These are phyloP conservation scores for Phrynosoma blainvillii DNA, from an alignment of 2,113 vertebrate genomes.

Conservation along the genomic window DNA sequence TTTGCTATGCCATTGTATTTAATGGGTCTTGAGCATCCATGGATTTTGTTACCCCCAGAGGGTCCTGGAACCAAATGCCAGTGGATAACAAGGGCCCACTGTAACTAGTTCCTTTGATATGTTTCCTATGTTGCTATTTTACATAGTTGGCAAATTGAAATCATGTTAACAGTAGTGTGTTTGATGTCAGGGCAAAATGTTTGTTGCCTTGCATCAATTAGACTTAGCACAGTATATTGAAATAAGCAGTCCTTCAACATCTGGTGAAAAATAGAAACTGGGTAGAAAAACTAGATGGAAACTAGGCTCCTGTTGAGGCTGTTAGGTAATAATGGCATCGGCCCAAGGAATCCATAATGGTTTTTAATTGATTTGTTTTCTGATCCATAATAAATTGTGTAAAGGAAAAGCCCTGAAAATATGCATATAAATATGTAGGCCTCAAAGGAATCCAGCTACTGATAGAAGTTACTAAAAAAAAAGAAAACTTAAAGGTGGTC, in stretches of 20 bases:
- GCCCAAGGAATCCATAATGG: background rate
- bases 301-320: background rate
- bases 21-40: too few relatives aligned
- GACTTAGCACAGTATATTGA: background rate
- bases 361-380: background rate
- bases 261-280: background rate
- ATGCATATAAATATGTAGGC: constrained; percentile 33
- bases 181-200: constrained; percentile 1
- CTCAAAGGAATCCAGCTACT: constrained; percentile 49
- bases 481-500: constrained; percentile 45
- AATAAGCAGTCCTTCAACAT: constrained; percentile 11
- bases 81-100: too few relatives aligned
- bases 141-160: constrained; percentile 21
- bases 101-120: constrained; percentile 1
- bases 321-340: background rate
- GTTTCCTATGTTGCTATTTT: constrained; percentile 11
- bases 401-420: background rate
- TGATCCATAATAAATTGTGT: background rate
- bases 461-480: constrained; percentile 32
- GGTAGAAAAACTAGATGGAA: background rate
- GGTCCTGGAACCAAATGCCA: too few relatives aligned
- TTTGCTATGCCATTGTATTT: too few relatives aligned
- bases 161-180: constrained; percentile 41
- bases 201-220: background rate
- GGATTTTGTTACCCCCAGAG: too few relatives aligned